Evolutionary conservation across 2,113 vertebrate species (phyloP).

Genomic region (Chionodraco myersi): DNA sequence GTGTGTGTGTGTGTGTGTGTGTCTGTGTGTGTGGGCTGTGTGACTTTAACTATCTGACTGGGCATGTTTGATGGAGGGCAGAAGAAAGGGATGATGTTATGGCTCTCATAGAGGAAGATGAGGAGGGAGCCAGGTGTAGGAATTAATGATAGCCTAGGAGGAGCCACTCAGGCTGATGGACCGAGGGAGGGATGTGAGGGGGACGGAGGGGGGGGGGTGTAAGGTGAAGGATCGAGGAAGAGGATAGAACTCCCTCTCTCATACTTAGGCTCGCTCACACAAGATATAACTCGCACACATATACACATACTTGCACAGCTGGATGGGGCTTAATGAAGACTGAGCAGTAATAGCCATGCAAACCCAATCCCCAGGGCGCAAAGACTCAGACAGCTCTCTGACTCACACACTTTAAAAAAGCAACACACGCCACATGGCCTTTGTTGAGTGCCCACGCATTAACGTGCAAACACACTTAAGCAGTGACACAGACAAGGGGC

Average conservation of each 20-base stretch:
- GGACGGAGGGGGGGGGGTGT: not conserved
- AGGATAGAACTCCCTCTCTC: conserved; percentile 15
- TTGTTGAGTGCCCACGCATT: conserved; percentile 42
- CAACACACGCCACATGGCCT: conserved; percentile 33
- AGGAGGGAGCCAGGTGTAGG: conserved; percentile 64
- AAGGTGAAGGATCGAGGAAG: not conserved
- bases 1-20: not conserved
- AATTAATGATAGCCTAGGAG: conserved; percentile 63
- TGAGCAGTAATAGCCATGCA: conserved; percentile 44
- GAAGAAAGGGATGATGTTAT: conserved; percentile 46
- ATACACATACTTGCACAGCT: conserved; percentile 40
- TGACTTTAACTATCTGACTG: conserved; percentile 35
- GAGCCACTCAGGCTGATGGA: conserved; percentile 24
- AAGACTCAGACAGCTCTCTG: conserved; percentile 38
- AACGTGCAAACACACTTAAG: conserved; percentile 47
- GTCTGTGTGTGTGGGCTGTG: conserved; percentile 22
- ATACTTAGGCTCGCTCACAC: conserved; percentile 14
- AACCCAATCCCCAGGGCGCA: conserved; percentile 15
- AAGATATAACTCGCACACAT: conserved; percentile 14
- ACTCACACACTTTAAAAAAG: conserved; percentile 9
- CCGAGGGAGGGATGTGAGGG: conserved; percentile 4
- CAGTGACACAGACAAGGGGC: not conserved
- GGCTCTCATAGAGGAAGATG: conserved; percentile 38
- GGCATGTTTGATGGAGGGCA: conserved; percentile 41
- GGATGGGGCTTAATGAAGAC: conserved; percentile 62